phyloP scores from a whole-genome alignment of 2,797 vertebrate genomes.

The Austrolebias charrua region DNA sequence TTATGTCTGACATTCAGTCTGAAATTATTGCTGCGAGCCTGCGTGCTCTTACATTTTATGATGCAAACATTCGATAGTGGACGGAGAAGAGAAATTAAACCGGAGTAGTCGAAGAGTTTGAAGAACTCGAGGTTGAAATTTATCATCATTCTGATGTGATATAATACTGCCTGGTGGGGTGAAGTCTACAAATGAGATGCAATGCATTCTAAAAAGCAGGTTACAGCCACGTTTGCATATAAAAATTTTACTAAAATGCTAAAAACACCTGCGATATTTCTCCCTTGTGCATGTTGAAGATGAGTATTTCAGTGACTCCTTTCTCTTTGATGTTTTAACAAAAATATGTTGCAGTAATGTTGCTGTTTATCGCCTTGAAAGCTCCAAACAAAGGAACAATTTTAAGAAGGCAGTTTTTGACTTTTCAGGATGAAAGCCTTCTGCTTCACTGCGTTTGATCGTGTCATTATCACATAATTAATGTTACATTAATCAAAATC shows the following conservation, averaged over 20 bases:
- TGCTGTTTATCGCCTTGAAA: neutral
- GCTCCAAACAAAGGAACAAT: too few relatives aligned
- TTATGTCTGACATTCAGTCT: constrained; percentile 61
- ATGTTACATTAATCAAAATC: too few relatives aligned
- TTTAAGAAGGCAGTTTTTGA: too few relatives aligned
- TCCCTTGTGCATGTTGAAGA: neutral
- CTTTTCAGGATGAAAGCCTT: neutral
- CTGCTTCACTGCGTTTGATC: neutral
- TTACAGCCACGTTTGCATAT: too few relatives aligned
- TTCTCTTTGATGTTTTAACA: constrained; percentile 6
- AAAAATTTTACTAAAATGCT: too few relatives aligned
- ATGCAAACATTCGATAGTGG: constrained; percentile 54
- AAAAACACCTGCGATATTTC: constrained; percentile 9
- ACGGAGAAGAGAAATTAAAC: constrained; percentile 34
- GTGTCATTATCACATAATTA: neutral
- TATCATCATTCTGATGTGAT: constrained; percentile 25
- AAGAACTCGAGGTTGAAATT: constrained; percentile 24
- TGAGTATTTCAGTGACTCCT: neutral
- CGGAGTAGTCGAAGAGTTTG: constrained; percentile 22
- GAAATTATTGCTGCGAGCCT: constrained; percentile 64
- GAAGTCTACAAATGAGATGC: constrained; percentile 25
- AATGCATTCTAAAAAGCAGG: neutral
- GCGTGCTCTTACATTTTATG: constrained; percentile 49
- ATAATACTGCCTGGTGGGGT: constrained; percentile 6
- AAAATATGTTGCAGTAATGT: neutral